Evolutionary conservation across 2,797 vertebrate genomes (phyloP).

Genomic region (Microctenopoma lineatum): DNA sequence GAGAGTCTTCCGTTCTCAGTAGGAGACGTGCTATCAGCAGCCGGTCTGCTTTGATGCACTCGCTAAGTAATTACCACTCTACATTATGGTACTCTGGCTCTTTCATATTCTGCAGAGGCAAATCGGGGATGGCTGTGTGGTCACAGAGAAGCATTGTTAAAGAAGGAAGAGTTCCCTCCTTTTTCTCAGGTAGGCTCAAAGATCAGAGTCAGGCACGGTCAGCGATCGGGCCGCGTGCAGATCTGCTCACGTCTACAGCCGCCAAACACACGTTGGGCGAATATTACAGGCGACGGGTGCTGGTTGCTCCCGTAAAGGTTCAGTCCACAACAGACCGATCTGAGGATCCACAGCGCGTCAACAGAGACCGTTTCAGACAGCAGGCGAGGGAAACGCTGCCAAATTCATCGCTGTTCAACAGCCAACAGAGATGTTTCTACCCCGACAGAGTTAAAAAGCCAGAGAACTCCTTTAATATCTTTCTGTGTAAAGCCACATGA

Average conservation of each 20-base stretch:
- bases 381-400: constrained; percentile 45
- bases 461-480: no score
- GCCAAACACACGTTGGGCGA: neutral
- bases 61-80: constrained; percentile 54
- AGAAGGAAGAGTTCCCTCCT: constrained; percentile 3
- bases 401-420: constrained; percentile 36
- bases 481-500: neutral
- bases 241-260: neutral
- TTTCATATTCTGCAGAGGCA: constrained; percentile 47
- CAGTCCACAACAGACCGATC: neutral
- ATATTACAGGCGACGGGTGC: no score
- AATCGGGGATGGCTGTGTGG: constrained; percentile 37
- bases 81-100: constrained; percentile 35
- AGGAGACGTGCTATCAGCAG: constrained; percentile 43
- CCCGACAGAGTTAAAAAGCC: no score
- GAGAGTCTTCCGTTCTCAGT: constrained; percentile 5
- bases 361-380: constrained; percentile 9
- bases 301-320: no score
- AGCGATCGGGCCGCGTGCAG: neutral
- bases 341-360: neutral
- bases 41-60: constrained; percentile 55
- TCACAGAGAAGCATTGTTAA: constrained; percentile 32
- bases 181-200: neutral
- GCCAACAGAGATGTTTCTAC: neutral
- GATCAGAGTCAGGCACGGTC: constrained; percentile 36